Evolutionary conservation across 2,888 invertebrate genomes (phyloP).

Genomic region (Reticulitermes lucifugus): DNA sequence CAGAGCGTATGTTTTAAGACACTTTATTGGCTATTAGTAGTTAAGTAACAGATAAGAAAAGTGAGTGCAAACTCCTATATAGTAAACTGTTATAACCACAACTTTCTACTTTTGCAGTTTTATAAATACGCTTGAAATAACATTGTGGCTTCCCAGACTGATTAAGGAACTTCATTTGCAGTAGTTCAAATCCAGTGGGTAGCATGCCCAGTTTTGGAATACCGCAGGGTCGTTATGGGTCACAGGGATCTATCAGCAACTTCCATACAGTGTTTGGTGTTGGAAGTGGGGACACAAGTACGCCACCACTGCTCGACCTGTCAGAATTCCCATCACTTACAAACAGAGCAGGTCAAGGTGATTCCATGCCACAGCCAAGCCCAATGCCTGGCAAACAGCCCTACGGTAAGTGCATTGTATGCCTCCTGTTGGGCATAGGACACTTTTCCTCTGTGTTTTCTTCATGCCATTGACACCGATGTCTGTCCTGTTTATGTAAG

Average conservation of each 20-base stretch:
- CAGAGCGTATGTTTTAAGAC: no score
- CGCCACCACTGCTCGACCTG: constrained; percentile 89
- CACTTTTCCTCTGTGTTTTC: no score
- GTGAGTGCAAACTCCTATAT: no score
- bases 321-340: constrained; percentile 94
- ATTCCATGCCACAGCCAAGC: constrained; percentile 79
- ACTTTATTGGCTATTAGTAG: no score
- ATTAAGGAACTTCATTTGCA: constrained; percentile 58
- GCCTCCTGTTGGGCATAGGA: no score
- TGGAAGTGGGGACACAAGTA: constrained; percentile 78
- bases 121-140: no score
- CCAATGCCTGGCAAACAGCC: constrained; percentile 93
- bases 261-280: constrained; percentile 86
- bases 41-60: no score
- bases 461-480: no score
- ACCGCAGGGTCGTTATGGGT: constrained; percentile 68
- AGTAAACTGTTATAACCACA: no score
- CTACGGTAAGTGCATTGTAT: constrained; percentile 74
- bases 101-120: no score
- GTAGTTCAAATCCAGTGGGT: constrained; percentile 70
- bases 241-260: constrained; percentile 66
- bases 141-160: no score
- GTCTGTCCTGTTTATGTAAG: no score
- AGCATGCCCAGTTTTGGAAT: constrained; percentile 75
- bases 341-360: constrained; percentile 69